Base-by-base conservation (phyloP, 2,888 invertebrate species). In the Drosophila niveifrons region DNA sequence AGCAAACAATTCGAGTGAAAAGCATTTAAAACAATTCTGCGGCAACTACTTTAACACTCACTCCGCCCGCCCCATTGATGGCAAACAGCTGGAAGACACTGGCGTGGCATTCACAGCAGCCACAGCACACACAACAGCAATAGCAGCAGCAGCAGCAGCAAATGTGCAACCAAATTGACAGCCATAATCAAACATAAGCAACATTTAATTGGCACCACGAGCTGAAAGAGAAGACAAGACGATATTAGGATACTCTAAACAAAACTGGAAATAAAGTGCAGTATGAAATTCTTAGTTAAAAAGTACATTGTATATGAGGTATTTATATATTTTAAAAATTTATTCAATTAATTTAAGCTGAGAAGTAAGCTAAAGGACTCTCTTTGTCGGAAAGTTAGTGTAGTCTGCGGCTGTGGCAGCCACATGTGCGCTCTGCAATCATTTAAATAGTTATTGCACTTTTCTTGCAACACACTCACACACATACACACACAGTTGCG, bases 361-460 rank as follows among this genome's bases (percentile, higher is more conserved):
- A 1, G 3, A 6, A 4, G n/a, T 0, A 13, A 34, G 11, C 36
- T 18, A 23, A 57, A 36, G 36, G 46, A 57, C 57, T 47, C 18
- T 31, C 7, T 9, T 17, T n/a, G 46, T 46, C 47, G 23, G 10
- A 28, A 8, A 9, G 39, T 15, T 13, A 11, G 36, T 13, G 46
- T 1, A 36, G 23, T 23, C 47, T 58, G 57, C 18, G 57, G 62
- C 56, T 65, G 67, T 58, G 63, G 79, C 55, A 61, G 75, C 66
- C 78, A 78, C 78, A 78, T 78, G 72, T 78, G 78, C 53, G 64
- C 69, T 28, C 8, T 63, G 85, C 79, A 87, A 83, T 87, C 85
- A 82, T 88, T 84, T 83, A 83, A 83, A 83, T 88, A 83, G 83
- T 83, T 83, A 85, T 85, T 83, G 85, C 83, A 88, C 80, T 87